Conservation (phyloP, 2,113 vertebrate species). For the Pangasianodon gigas region DNA sequence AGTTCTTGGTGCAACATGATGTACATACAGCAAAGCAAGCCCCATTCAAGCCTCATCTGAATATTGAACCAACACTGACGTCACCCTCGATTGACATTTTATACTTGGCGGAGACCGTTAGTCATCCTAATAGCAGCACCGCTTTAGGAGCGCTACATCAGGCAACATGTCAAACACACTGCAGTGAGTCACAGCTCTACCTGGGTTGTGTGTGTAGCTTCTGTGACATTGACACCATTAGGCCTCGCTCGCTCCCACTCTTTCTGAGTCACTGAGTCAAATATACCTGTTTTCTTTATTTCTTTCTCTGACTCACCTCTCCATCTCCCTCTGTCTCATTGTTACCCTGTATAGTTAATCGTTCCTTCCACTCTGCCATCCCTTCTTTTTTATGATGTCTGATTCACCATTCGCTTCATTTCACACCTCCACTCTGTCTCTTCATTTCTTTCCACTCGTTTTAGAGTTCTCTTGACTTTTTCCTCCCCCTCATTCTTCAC, state of each 20-base stretch:
- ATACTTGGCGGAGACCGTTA: not conserved
- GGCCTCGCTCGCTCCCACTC: slow-evolving; percentile 29
- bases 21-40: not conserved
- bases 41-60: not conserved
- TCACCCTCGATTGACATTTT: slow-evolving; percentile 6
- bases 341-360: slow-evolving; percentile 16
- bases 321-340: slow-evolving; percentile 6
- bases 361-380: slow-evolving; percentile 8
- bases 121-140: slow-evolving; percentile 28
- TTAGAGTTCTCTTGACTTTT: slow-evolving; percentile 6
- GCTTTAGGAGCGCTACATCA: not conserved
- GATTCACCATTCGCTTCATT: slow-evolving; percentile 38
- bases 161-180: slow-evolving; percentile 12
- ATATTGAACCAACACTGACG: slow-evolving; percentile 13
- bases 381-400: slow-evolving; percentile 10
- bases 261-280: slow-evolving; percentile 44
- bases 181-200: slow-evolving; percentile 42
- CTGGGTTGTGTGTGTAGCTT: slow-evolving; percentile 22
- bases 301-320: slow-evolving; percentile 28
- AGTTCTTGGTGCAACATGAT: not conserved
- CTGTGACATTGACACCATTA: slow-evolving; percentile 43
- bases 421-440: slow-evolving; percentile 36
- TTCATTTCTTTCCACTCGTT: not conserved
- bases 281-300: not conserved
- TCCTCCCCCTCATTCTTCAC: slow-evolving; percentile 3